phyloP scores from a whole-genome alignment of 2,797 vertebrate genomes.

The Myotis planiceps region DNA sequence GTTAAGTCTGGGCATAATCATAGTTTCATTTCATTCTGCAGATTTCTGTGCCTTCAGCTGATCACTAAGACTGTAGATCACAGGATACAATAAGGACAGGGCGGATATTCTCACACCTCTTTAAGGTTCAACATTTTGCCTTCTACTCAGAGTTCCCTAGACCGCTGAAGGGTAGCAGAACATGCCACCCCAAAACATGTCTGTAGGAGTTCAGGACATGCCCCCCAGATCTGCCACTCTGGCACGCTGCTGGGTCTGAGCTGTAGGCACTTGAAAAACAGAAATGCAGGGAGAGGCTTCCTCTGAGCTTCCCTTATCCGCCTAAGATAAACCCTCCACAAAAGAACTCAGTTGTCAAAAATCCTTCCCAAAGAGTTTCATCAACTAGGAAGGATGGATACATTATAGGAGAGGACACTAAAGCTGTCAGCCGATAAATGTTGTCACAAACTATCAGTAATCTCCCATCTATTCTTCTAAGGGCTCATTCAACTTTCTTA shows the following conservation, averaged over 20 bases:
- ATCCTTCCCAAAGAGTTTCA: background rate
- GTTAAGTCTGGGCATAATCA: background rate
- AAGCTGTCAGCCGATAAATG: background rate
- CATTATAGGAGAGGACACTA: too few relatives aligned
- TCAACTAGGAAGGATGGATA: too few relatives aligned
- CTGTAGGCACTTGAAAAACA: background rate
- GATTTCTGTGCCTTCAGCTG: background rate
- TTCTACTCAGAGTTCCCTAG: background rate
- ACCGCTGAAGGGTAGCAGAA: background rate
- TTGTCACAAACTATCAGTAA: background rate
- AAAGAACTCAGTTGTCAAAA: too few relatives aligned
- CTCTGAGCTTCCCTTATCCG: too few relatives aligned
- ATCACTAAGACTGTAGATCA: background rate
- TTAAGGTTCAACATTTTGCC: background rate
- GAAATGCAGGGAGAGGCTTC: too few relatives aligned
- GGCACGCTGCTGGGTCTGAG: too few relatives aligned
- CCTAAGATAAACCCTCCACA: background rate
- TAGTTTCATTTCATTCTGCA: background rate
- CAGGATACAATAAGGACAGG: background rate
- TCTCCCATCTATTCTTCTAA: background rate
- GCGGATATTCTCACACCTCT: background rate
- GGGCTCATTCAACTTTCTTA: background rate
- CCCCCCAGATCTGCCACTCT: too few relatives aligned
- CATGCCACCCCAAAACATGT: background rate
- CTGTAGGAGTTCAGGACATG: too few relatives aligned